Conservation (phyloP, 2,113 vertebrate species). For the Macroglossus sobrinus region DNA sequence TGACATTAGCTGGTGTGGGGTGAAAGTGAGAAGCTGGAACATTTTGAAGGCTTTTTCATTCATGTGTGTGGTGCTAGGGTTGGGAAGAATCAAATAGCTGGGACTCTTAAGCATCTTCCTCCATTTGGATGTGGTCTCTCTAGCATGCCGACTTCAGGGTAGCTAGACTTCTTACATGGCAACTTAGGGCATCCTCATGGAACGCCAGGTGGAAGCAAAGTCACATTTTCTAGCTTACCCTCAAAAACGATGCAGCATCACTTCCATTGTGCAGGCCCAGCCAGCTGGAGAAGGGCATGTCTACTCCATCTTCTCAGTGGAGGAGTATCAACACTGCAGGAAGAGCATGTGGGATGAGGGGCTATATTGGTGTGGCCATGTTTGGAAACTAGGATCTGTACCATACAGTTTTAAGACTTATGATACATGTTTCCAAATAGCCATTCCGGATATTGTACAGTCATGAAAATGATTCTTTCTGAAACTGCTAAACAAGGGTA, state of each 20-base stretch:
- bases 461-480: background rate
- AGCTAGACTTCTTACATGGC: background rate
- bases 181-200: background rate
- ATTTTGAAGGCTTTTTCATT: background rate
- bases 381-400: background rate
- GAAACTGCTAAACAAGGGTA: background rate
- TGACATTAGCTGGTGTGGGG: background rate
- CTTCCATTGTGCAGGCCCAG: background rate
- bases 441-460: background rate
- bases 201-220: background rate
- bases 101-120: background rate
- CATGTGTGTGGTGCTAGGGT: background rate
- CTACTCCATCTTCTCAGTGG: background rate
- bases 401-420: background rate
- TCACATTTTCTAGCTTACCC: background rate
- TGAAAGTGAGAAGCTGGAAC: background rate
- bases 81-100: background rate
- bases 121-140: background rate
- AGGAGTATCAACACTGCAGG: background rate
- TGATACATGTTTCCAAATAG: background rate
- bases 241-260: background rate
- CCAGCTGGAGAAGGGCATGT: too few relatives aligned
- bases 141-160: background rate
- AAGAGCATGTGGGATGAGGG: background rate
- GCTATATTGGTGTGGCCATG: background rate